Base-by-base conservation (phyloP, 2,113 vertebrate species). In the Hydrolagus affinis region DNA sequence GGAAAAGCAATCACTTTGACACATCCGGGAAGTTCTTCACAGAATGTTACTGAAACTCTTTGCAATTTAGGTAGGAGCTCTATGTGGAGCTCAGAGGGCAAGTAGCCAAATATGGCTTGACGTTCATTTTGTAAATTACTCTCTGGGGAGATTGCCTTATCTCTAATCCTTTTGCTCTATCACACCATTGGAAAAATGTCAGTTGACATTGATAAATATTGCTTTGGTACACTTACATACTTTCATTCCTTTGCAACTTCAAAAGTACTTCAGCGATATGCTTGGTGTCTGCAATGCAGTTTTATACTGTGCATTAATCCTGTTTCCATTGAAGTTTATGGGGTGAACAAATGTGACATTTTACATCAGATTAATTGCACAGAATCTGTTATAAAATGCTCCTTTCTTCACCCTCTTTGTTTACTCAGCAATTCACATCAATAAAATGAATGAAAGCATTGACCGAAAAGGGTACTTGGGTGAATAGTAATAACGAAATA, bases 1-100 rank as follows among this genome's bases (percentile, higher is more conserved):
- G 77, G n/a, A 80, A 80, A n/a, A 64, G 59, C 6, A 64, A 80
- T 80, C 77, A 80, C 17, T 25, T 80, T 80, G 77, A 64, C 77
- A 80, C 64, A 80, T 57, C 23, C 30, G 14, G 77, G n/a, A 64
- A 28, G 59, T 15, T 64, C 77, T 80, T 64, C 57, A 19, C 25
- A 64, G 23, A 3, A 64, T 25, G 57, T 80, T 64, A 75, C 17
- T 17, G 73, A 75, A 56, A 80, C 28, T 80, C 64, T 64, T 80
- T 80, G 64, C 60, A 62, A 80, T 60, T 80, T 64, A 80, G 23
- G 59, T 64, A 60, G 19, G 64, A 80, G 77, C 77, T 80, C 28
- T 64, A 23, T 25, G 64, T 80, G 59, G 77, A 80, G 64, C 12
- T 28, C 44, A 7, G 23, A 64, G 77, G 77, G 77, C 77, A 0